Conservation (phyloP, 1,140 invertebrate genomes). For the Apocrypta bakeri region DNA sequence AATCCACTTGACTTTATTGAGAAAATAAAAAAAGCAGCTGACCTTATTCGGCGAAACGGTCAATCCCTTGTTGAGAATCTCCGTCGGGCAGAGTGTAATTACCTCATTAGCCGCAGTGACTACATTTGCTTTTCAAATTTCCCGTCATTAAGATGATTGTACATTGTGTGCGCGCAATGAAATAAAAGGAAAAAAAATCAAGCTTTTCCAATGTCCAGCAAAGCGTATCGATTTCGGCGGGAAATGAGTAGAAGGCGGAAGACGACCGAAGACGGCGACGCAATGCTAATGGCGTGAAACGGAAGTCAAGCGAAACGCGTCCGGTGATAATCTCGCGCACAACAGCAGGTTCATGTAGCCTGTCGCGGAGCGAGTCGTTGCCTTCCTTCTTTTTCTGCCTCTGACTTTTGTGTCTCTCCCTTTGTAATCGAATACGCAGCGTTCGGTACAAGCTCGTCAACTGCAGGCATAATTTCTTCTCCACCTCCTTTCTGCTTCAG, state of each 20-base stretch:
- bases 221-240: conserved; percentile 7
- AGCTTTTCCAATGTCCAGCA: neutral
- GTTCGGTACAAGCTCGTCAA: too few species aligned
- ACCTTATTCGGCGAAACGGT: neutral
- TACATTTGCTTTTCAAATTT: neutral
- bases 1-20: neutral
- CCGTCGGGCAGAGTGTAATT: neutral
- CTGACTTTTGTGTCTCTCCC: too few species aligned
- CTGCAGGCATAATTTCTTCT: too few species aligned
- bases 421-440: too few species aligned
- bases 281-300: conserved; percentile 23
- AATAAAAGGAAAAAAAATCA: neutral
- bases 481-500: neutral
- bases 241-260: neutral
- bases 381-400: neutral
- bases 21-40: neutral
- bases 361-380: neutral
- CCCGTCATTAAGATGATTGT: too few species aligned
- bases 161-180: neutral
- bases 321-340: neutral
- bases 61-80: neutral
- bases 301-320: conserved; percentile 29
- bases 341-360: neutral
- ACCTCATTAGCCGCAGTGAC: neutral
- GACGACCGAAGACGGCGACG: neutral